Percentiles rank a stretch among this genome's conserved stretches.
phyloP scores from a whole-genome alignment of 2,113 vertebrate species.

The Crocuta crocuta region DNA sequence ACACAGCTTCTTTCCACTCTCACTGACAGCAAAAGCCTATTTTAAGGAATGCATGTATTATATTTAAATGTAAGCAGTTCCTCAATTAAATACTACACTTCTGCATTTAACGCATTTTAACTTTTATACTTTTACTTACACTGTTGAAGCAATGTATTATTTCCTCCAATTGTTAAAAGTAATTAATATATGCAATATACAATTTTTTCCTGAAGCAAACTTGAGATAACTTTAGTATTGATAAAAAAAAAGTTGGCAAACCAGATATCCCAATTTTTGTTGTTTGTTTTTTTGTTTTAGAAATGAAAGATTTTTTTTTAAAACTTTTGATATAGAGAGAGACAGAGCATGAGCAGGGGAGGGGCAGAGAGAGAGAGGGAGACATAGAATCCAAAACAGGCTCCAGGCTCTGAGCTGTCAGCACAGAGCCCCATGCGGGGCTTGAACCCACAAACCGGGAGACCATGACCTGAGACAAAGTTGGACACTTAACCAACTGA shows the following conservation, averaged over 20 bases:
- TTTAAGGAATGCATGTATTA: background rate
- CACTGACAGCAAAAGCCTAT: background rate
- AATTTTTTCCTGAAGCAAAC: background rate
- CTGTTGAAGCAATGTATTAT: background rate
- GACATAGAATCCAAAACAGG: too few species aligned
- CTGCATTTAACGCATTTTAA: background rate
- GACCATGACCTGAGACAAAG: too few species aligned
- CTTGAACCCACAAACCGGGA: too few species aligned
- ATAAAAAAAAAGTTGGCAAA: background rate
- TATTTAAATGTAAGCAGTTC: background rate
- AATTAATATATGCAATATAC: background rate
- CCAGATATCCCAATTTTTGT: background rate
- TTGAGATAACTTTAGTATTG: background rate
- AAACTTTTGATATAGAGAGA: too few species aligned
- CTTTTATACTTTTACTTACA: background rate
- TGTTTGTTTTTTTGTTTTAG: too few species aligned
- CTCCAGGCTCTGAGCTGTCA: too few species aligned
- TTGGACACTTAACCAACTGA: too few species aligned
- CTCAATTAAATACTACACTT: conserved; percentile 18
- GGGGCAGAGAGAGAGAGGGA: too few species aligned
- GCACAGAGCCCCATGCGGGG: too few species aligned
- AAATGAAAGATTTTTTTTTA: too few species aligned
- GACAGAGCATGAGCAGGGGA: too few species aligned
- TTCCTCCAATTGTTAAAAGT: conserved; percentile 28
- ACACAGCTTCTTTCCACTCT: background rate